A percentile compares a stretch with the other conserved stretches of the same genome.
phyloP scores from a whole-genome alignment of 1,140 invertebrate species.

The Ceratina australensis region DNA sequence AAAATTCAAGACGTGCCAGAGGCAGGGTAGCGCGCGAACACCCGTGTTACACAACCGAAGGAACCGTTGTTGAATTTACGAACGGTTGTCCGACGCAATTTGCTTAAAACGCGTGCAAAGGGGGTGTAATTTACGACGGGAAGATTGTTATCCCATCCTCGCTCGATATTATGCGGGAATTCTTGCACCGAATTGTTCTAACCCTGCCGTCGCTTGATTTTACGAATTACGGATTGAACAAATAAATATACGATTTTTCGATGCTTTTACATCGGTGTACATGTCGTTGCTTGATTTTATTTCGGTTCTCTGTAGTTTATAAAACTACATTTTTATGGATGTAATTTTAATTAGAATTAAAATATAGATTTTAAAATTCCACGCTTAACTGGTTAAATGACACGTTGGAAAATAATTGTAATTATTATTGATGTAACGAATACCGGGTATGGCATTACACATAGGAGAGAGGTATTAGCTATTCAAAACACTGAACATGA shows the following conservation, averaged over 20 bases:
- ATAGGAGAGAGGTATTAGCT: slow-evolving; percentile 5
- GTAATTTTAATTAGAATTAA: too few species aligned
- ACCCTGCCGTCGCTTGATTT: not conserved
- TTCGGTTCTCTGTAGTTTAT: too few species aligned
- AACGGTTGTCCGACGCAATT: slow-evolving; percentile 1
- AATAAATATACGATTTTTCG: too few species aligned
- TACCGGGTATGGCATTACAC: not conserved
- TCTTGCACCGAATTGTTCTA: not conserved
- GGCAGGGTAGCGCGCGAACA: not conserved
- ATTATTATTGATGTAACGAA: slow-evolving; percentile 13
- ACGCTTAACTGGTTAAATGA: too few species aligned
- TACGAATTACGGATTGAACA: too few species aligned
- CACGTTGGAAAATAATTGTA: too few species aligned
- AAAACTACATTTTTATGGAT: too few species aligned
- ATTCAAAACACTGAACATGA: slow-evolving; percentile 19
- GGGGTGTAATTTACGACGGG: not conserved
- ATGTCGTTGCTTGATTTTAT: too few species aligned
- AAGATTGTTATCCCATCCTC: not conserved
- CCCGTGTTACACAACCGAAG: not conserved
- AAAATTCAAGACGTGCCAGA: slow-evolving; percentile 8
- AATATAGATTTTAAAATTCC: too few species aligned
- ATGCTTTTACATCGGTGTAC: too few species aligned
- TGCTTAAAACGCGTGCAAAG: slow-evolving; percentile 10
- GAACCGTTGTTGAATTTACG: slow-evolving; percentile 12
- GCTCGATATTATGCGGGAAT: slow-evolving; percentile 3